These are phyloP conservation scores for Drosophila kanapiae DNA, from an alignment of 1,140 invertebrate species.

Conservation along the genomic window DNA sequence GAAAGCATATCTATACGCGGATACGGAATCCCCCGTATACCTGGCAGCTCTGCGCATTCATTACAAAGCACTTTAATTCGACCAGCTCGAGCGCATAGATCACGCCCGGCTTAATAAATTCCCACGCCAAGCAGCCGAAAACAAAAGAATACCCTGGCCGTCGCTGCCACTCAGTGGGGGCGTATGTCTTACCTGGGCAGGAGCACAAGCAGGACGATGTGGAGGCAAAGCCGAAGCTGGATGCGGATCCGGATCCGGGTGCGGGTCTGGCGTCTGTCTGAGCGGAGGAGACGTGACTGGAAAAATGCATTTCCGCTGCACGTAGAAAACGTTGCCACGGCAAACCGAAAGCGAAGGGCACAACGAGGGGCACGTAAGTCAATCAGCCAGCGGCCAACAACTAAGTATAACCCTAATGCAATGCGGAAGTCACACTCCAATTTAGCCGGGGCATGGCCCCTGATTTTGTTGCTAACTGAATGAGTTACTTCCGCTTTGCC, in stretches of 20 bases:
- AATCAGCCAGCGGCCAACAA: conserved; percentile 69
- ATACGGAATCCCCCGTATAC: conserved; percentile 5
- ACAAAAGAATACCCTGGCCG: conserved; percentile 49
- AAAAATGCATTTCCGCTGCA: conserved; percentile 80
- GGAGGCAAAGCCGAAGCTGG: conserved; percentile 14
- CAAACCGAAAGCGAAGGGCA: conserved; percentile 64
- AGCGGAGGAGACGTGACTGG: conserved; percentile 66
- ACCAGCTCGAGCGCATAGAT: conserved; percentile 60
- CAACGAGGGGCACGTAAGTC: conserved; percentile 79
- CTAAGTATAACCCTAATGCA: conserved; percentile 75
- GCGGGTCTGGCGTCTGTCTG: conserved; percentile 46
- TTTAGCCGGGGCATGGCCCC: conserved; percentile 57
- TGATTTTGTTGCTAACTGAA: conserved; percentile 81
- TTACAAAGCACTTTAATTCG: conserved; percentile 77
- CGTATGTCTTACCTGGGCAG: conserved; percentile 63
- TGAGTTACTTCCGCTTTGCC: conserved; percentile 78
- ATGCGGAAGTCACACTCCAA: conserved; percentile 82
- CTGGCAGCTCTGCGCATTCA: conserved; percentile 58
- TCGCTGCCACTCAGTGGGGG: conserved; percentile 48
- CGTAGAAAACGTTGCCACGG: conserved; percentile 62
- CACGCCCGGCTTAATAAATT: conserved; percentile 77
- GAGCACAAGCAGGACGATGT: conserved; percentile 2
- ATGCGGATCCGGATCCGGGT: conserved; percentile 11
- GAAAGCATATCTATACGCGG: neutral
- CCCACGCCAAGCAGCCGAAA: conserved; percentile 52